phyloP scores from a whole-genome alignment of 2,888 invertebrate species.

The Drosophila silvestris region DNA sequence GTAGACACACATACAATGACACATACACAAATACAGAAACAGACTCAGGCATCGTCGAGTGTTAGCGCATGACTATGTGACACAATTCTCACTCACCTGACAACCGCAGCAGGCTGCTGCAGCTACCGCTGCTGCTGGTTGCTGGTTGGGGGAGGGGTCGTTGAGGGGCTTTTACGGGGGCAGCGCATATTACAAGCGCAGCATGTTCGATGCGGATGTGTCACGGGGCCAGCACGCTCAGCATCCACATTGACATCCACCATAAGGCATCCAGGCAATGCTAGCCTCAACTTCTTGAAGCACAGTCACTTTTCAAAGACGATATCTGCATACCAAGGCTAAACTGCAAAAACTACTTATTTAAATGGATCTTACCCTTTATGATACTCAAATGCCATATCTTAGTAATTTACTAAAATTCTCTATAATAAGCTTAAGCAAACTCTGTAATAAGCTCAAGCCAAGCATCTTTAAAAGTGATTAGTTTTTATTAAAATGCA shows the following conservation, averaged over 20 bases:
- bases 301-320: conserved; percentile 37
- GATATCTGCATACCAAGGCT: conserved; percentile 25
- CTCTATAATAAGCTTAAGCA: neutral
- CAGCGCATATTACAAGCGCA: conserved; percentile 60
- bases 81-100: conserved; percentile 83
- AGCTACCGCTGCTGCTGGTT: conserved; percentile 25
- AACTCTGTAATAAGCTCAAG: neutral
- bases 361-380: conserved; percentile 8
- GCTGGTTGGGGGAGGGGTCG: neutral
- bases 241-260: conserved; percentile 24
- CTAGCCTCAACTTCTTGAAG: conserved; percentile 3
- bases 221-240: conserved; percentile 78
- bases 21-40: conserved; percentile 3
- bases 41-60: conserved; percentile 52
- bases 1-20: conserved; percentile 25
- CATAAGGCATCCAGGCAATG: conserved; percentile 19
- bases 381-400: conserved; percentile 5
- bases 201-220: conserved; percentile 75
- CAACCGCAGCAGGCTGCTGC: conserved; percentile 57
- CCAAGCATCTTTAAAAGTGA: neutral
- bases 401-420: neutral
- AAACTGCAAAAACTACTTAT: conserved; percentile 21
- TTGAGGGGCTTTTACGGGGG: conserved; percentile 46
- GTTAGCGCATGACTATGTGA: conserved; percentile 79
- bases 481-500: neutral